Percentiles rank a stretch among this genome's conserved stretches.
These are phyloP conservation scores for Mythimna pallens DNA, from an alignment of 2,888 invertebrate genomes.

Conservation along the genomic window DNA sequence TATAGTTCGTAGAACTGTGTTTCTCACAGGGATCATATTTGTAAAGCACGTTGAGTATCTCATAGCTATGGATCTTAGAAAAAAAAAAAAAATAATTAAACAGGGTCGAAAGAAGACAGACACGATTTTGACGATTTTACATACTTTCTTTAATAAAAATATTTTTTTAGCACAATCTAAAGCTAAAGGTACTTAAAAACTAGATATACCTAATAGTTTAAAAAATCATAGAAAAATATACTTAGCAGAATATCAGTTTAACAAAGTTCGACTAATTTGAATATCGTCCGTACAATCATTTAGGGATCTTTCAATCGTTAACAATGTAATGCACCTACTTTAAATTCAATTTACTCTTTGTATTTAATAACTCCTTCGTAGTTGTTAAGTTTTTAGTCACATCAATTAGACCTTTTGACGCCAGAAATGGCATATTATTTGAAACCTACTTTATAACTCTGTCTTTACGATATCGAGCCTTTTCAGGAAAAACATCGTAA, in stretches of 20 bases:
- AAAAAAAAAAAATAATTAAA: background rate
- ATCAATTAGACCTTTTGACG: background rate
- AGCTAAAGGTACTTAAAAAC: constrained; percentile 9
- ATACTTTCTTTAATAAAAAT: constrained; percentile 16
- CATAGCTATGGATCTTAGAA: background rate
- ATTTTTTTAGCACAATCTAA: constrained; percentile 8
- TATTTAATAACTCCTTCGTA: background rate
- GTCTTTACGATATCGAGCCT: background rate
- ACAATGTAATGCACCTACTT: background rate
- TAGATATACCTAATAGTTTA: background rate
- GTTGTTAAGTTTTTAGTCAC: background rate
- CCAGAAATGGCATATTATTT: background rate
- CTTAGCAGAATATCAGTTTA: background rate
- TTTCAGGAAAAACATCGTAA: no score
- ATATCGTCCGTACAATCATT: background rate
- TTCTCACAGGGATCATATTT: background rate
- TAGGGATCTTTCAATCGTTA: background rate
- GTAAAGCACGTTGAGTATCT: background rate
- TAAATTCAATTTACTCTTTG: background rate
- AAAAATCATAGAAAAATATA: constrained; percentile 1
- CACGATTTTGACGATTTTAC: background rate
- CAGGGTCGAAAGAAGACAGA: background rate
- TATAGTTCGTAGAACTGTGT: constrained; percentile 3
- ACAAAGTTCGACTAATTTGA: background rate
- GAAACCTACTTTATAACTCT: background rate